Conservation (phyloP, 2,888 invertebrate genomes). For the Hirtodrosophila trivittata region DNA sequence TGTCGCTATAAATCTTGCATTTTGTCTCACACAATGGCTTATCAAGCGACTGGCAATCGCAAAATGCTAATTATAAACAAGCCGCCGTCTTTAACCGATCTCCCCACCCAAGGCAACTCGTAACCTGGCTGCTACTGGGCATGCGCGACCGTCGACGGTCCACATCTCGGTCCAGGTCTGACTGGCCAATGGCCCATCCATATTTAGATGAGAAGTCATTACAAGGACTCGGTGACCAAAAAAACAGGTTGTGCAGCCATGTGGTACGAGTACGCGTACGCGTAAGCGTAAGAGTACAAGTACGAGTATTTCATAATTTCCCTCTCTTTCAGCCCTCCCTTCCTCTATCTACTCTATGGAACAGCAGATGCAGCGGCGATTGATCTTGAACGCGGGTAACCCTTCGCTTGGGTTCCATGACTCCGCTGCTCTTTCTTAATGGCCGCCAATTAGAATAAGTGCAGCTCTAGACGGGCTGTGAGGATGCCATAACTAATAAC, state of each 20-base stretch:
- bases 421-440: conserved; percentile 51
- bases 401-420: neutral
- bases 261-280: conserved; percentile 15
- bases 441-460: conserved; percentile 75
- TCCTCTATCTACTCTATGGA: too few species aligned
- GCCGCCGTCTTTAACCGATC: conserved; percentile 24
- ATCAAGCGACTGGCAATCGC: conserved; percentile 73
- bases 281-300: conserved; percentile 1
- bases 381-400: conserved; percentile 1
- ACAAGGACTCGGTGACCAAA: conserved; percentile 39
- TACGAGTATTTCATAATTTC: conserved; percentile 63
- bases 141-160: conserved; percentile 52
- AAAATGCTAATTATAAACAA: conserved; percentile 79
- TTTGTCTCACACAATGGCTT: conserved; percentile 67
- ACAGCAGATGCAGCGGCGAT: neutral
- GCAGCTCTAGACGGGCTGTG: conserved; percentile 27
- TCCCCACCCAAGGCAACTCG: conserved; percentile 9
- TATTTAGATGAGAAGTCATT: conserved; percentile 54
- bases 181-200: conserved; percentile 27
- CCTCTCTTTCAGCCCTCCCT: conserved; percentile 1
- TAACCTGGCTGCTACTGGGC: conserved; percentile 79
- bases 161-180: conserved; percentile 7
- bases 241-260: conserved; percentile 33
- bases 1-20: conserved; percentile 77
- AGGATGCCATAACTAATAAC: conserved; percentile 56